Percentiles rank a stretch among this genome's conserved stretches.
phyloP scores from a whole-genome alignment of 2,888 invertebrate genomes.

The Drosophila paracracens region DNA sequence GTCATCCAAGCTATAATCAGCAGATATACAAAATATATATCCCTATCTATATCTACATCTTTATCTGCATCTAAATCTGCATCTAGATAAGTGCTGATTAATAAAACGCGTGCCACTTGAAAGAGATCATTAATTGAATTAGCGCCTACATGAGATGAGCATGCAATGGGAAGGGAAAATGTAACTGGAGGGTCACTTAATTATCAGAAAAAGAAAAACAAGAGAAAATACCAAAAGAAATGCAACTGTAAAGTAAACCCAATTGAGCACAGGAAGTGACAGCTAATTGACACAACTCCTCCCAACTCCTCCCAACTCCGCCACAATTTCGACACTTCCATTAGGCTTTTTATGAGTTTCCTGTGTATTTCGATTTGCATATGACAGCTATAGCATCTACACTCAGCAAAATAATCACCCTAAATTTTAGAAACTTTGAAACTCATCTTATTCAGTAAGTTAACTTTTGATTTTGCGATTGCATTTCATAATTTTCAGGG shows the following conservation, averaged over 20 bases:
- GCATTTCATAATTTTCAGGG: fast-evolving
- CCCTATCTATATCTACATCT: not conserved
- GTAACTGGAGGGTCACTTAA: slow-evolving; percentile 54
- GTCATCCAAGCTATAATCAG: not conserved
- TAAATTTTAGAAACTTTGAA: fast-evolving
- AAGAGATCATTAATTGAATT: slow-evolving; percentile 71
- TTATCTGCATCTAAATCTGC: not conserved
- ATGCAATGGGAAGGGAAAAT: slow-evolving; percentile 11
- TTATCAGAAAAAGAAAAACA: slow-evolving; percentile 20
- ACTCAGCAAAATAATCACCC: not conserved
- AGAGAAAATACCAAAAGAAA: not conserved
- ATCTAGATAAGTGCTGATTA: slow-evolving; percentile 26
- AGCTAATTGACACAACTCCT: slow-evolving; percentile 62
- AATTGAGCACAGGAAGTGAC: slow-evolving; percentile 70
- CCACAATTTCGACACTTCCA: slow-evolving; percentile 14
- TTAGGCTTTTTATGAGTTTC: slow-evolving; percentile 38
- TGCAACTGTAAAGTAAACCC: slow-evolving; percentile 6
- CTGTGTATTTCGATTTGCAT: slow-evolving; percentile 49
- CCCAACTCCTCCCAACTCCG: not conserved
- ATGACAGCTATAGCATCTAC: slow-evolving; percentile 28
- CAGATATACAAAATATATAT: not conserved
- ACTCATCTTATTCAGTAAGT: not conserved
- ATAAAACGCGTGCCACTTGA: slow-evolving; percentile 52
- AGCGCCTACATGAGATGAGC: slow-evolving; percentile 57
- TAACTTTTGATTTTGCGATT: not conserved